Evolutionary conservation across 2,113 vertebrate genomes (phyloP).

Genomic region (Siphamia tubifer): DNA sequence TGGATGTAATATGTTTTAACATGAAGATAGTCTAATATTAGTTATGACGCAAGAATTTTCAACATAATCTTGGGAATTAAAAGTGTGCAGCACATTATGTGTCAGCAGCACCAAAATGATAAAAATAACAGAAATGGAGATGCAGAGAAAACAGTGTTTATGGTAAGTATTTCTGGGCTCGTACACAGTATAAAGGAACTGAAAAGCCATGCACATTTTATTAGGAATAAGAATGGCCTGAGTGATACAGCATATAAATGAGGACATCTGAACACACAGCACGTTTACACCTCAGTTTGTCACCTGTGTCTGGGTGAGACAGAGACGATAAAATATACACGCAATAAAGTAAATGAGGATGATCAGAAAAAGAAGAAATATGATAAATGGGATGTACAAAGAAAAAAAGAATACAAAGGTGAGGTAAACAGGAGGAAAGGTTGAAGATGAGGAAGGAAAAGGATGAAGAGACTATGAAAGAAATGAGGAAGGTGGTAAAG

Average conservation of each 20-base stretch:
- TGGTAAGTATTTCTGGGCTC: background rate
- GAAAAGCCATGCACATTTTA: background rate
- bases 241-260: slow-evolving; percentile 2
- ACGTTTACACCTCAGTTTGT: background rate
- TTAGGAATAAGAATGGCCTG: background rate
- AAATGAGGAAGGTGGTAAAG: background rate
- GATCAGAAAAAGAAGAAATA: background rate
- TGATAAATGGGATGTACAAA: background rate
- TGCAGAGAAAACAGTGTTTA: background rate
- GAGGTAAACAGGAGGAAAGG: background rate
- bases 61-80: too few relatives aligned
- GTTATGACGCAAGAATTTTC: too few relatives aligned
- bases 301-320: background rate
- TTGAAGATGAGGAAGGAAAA: background rate
- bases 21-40: too few relatives aligned
- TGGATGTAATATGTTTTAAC: too few relatives aligned
- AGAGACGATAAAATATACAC: background rate
- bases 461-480: background rate
- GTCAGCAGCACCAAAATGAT: background rate
- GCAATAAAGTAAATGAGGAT: background rate
- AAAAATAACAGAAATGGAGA: background rate
- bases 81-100: too few relatives aligned
- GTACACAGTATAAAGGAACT: background rate
- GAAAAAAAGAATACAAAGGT: background rate
- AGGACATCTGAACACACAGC: slow-evolving; percentile 6